phyloP scores from a whole-genome alignment of 2,797 vertebrate genomes.

The Pangasius macronema region DNA sequence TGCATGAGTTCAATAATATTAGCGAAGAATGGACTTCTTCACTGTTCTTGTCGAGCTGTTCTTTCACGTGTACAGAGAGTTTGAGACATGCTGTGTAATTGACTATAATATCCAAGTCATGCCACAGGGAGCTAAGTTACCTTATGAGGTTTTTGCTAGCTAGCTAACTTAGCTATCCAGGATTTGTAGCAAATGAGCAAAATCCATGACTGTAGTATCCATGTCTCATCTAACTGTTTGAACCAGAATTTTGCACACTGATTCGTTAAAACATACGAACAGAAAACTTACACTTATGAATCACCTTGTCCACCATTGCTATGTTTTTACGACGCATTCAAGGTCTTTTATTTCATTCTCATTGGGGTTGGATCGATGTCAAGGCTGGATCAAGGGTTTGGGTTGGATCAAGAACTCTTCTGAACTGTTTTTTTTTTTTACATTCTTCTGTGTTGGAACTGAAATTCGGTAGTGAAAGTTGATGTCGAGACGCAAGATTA shows the following conservation, averaged over 20 bases:
- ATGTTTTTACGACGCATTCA: not conserved
- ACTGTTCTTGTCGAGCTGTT: not conserved
- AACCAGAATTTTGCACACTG: not conserved
- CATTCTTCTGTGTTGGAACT: not conserved
- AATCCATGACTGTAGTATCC: not conserved
- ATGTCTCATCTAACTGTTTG: not conserved
- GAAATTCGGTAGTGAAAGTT: not conserved
- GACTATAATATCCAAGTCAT: not conserved
- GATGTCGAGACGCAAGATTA: not conserved
- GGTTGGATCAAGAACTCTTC: not conserved
- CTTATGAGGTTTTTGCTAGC: not conserved
- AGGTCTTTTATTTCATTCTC: not conserved
- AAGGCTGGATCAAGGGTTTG: not conserved
- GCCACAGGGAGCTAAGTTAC: not conserved
- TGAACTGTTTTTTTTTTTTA: not conserved
- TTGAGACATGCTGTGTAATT: not conserved
- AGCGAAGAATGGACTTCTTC: not conserved
- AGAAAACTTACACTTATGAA: not conserved
- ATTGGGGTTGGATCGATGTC: not conserved
- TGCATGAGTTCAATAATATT: not conserved
- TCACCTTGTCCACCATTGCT: not conserved
- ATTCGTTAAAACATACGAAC: not conserved
- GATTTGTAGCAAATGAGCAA: not conserved
- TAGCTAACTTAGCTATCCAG: constrained; percentile 3
- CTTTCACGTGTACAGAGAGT: not conserved